Evolutionary conservation across 23 tunicate species (phyloP), one percentile per base, ranked within the genome.

Genomic region (Phallusia fumigata): DNA sequence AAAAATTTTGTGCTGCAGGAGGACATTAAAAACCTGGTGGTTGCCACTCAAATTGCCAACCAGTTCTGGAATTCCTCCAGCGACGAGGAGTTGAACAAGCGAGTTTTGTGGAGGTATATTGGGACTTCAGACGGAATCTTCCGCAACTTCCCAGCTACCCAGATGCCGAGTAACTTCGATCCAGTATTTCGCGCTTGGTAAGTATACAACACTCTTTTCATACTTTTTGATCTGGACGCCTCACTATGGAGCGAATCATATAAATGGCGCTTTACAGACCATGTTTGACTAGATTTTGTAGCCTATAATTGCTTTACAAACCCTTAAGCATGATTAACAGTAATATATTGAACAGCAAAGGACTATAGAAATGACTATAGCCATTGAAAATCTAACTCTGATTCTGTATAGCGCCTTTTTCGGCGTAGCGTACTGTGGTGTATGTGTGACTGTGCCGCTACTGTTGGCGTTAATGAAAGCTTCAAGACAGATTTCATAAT

Each of bases 81-180:
- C 44, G 53, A 77, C 10, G 44, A 6, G 10, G 53, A 77, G 12
- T 1, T 45, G 30, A 30, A 77, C 11, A 35, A 35, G 18, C 53
- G 44, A 2, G 81, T 77, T 36, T 13, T 77, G 53, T 77, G 81
- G 81, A 34, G 81, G 12, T 77, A 36, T 64, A 40, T 77, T 44
- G 81, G 81, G 34, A 77, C 81, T 19, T 32, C 33, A 30, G 53
- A 77, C 26, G 81, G 81, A 35, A 35, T 77, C 8, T 77, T 77
- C 12, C 53, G 81, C 10, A 40, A 36, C 22, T 77, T 77, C 21
- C 81, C 81, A 40, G 81, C 64, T 0, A 77, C 81, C 2, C 81
- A 45, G 53, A 32, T 36, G 33, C 81, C 81, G 6, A 44, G 44
- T 19, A 35, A 40, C 44, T 77, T 32, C 53, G 81, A 77, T 19